These are phyloP conservation scores for Agrenia bidenticulata DNA, from an alignment of 2,888 invertebrate species.

Conservation along the genomic window DNA sequence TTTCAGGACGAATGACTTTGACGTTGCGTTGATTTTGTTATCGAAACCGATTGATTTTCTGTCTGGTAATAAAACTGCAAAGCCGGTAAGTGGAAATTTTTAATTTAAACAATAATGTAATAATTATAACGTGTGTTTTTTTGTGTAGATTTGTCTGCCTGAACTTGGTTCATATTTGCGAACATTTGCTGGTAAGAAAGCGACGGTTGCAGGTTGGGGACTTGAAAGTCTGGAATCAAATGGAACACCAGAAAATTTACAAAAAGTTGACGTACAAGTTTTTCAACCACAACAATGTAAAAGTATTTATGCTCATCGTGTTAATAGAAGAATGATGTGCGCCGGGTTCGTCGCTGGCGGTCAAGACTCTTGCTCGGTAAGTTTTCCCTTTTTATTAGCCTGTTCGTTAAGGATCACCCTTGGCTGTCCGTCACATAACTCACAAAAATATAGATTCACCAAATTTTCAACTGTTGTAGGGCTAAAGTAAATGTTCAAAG, in stretches of 20 bases:
- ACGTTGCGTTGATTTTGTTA: slow-evolving; percentile 37
- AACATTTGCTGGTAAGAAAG: slow-evolving; percentile 35
- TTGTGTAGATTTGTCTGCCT: slow-evolving; percentile 46
- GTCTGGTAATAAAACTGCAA: not conserved
- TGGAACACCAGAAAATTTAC: slow-evolving; percentile 33
- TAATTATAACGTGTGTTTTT: too few relatives aligned
- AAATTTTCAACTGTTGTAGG: too few relatives aligned
- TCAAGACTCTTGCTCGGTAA: slow-evolving; percentile 43
- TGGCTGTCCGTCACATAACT: too few relatives aligned
- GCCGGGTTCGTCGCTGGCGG: slow-evolving; percentile 46
- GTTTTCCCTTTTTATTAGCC: not conserved
- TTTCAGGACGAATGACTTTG: slow-evolving; percentile 49
- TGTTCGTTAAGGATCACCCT: too few relatives aligned
- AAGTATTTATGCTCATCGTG: slow-evolving; percentile 37
- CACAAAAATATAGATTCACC: too few relatives aligned
- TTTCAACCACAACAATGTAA: slow-evolving; percentile 41
- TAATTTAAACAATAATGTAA: slow-evolving; percentile 23
- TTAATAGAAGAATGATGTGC: slow-evolving; percentile 49
- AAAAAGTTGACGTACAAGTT: slow-evolving; percentile 47
- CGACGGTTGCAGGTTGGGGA: slow-evolving; percentile 46
- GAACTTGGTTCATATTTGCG: slow-evolving; percentile 34
- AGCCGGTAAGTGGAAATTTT: not conserved
- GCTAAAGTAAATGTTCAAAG: too few relatives aligned
- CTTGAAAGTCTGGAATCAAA: slow-evolving; percentile 28
- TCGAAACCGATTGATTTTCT: slow-evolving; percentile 30